phyloP scores from a whole-genome alignment of 1,140 invertebrate genomes.

The Diachasma alloeum region DNA sequence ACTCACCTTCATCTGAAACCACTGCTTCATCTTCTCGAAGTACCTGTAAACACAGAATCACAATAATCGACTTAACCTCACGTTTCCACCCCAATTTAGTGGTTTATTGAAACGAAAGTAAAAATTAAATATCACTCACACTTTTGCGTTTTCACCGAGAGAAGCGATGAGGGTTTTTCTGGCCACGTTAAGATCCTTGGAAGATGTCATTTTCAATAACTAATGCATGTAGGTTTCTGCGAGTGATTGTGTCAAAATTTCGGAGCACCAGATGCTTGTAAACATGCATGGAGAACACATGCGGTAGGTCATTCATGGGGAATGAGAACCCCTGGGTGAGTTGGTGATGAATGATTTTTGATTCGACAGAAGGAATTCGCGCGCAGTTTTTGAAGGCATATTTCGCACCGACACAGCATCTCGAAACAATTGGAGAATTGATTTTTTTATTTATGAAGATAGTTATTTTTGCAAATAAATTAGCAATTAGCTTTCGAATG shows the following conservation, averaged over 20 bases:
- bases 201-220: conserved; percentile 52
- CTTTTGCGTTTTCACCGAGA: conserved; percentile 71
- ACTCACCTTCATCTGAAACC: conserved; percentile 75
- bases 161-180: conserved; percentile 70
- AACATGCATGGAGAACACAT: neutral
- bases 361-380: too few relatives aligned
- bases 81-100: neutral
- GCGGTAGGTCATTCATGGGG: neutral
- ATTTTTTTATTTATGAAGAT: too few relatives aligned
- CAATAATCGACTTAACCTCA: conserved; percentile 15
- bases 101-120: neutral
- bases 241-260: neutral
- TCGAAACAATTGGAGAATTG: too few relatives aligned
- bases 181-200: conserved; percentile 62
- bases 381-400: too few relatives aligned
- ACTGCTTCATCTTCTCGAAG: conserved; percentile 75
- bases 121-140: conserved; percentile 41
- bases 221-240: neutral
- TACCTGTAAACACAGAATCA: conserved; percentile 61
- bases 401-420: too few relatives aligned
- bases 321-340: neutral
- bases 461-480: too few relatives aligned
- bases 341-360: neutral
- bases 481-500: too few relatives aligned
- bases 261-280: neutral